Conservation (phyloP, 2,888 invertebrate species). For the Cynaeus angustus region DNA sequence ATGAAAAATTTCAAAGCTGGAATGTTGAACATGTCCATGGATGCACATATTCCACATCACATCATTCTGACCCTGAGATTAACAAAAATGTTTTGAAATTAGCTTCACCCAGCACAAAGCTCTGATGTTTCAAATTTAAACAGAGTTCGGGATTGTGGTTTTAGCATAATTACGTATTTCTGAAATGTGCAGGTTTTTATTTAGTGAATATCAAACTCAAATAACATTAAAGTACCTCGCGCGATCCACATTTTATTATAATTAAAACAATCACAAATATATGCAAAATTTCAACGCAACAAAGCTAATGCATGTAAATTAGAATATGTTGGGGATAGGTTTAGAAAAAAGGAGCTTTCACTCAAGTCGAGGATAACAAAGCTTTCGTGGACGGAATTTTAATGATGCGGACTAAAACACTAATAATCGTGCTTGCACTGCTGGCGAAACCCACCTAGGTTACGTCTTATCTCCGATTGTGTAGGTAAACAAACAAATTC, state of each 20-base stretch:
- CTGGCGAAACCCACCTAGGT: not conserved
- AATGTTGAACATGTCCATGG: no score
- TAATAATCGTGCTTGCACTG: not conserved
- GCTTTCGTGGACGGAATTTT: conserved; percentile 14
- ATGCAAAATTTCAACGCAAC: not conserved
- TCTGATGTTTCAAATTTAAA: not conserved
- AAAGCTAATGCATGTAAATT: conserved; percentile 24
- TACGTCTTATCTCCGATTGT: not conserved
- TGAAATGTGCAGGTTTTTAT: no score
- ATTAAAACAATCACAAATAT: not conserved
- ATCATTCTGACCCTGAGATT: not conserved
- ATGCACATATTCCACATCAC: no score
- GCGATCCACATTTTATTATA: no score
- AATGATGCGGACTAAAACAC: conserved; percentile 2
- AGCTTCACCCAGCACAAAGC: not conserved
- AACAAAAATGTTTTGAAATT: conserved; percentile 4
- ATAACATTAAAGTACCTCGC: no score
- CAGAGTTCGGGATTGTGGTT: not conserved
- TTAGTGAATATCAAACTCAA: no score
- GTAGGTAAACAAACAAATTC: conserved; percentile 6
- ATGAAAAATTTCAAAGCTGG: no score
- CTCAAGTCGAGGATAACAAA: conserved; percentile 17
- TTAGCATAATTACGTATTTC: not conserved
- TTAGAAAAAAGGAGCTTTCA: conserved; percentile 14
- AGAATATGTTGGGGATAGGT: conserved; percentile 2